Evolutionary conservation across 1,140 invertebrate species (phyloP).

Genomic region (Pseudobourletiella spinata): DNA sequence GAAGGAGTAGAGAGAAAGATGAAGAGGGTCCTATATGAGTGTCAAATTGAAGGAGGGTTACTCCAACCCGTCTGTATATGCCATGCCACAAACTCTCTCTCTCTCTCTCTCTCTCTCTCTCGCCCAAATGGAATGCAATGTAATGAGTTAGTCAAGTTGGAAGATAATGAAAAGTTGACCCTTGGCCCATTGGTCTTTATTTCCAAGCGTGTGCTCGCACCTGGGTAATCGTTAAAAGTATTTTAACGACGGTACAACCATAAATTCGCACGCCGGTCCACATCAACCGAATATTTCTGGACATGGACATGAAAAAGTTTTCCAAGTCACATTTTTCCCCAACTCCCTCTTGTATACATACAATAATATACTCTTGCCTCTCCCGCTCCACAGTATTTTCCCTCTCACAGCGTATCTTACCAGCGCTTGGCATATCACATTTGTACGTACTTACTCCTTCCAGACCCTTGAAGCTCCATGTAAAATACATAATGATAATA

Average conservation of each 20-base stretch:
- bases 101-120: background rate
- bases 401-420: too few species aligned
- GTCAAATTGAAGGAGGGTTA: conserved; percentile 4
- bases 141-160: conserved; percentile 14
- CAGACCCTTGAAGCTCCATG: too few species aligned
- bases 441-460: too few species aligned
- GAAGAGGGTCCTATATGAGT: background rate
- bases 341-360: too few species aligned
- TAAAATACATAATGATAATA: too few species aligned
- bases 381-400: too few species aligned
- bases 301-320: conserved; percentile 2
- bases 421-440: too few species aligned
- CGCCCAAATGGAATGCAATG: background rate
- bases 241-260: conserved; percentile 33
- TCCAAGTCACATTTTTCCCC: conserved; percentile 3
- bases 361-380: too few species aligned
- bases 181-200: conserved; percentile 28
- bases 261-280: conserved; percentile 35
- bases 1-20: background rate
- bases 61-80: too few species aligned
- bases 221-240: conserved; percentile 34
- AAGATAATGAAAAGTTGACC: conserved; percentile 32
- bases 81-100: too few species aligned
- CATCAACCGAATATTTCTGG: conserved; percentile 22
- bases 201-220: conserved; percentile 32